These are phyloP conservation scores for Tinea trinotella DNA, from an alignment of 2,888 invertebrate species.

Conservation along the genomic window DNA sequence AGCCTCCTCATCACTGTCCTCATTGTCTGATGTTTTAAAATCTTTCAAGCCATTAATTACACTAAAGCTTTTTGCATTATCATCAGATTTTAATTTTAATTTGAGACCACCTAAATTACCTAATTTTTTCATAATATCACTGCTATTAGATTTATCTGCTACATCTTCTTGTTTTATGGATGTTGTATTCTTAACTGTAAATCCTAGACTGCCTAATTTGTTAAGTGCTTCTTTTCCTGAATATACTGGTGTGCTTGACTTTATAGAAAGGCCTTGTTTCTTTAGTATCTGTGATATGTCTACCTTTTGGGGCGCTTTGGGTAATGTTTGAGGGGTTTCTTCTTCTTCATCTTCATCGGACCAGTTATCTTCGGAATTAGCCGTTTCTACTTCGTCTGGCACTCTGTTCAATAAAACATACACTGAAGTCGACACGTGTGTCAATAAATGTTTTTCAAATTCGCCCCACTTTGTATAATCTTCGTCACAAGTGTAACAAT, in stretches of 20 bases:
- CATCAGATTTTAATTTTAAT: constrained; percentile 60
- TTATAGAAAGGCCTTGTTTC: constrained; percentile 50
- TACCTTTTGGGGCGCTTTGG: constrained; percentile 52
- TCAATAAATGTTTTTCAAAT: constrained; percentile 65
- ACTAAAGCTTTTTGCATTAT: constrained; percentile 51
- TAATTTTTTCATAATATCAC: constrained; percentile 52
- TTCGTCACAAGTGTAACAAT: constrained; percentile 67
- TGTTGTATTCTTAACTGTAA: constrained; percentile 53
- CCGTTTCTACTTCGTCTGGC: constrained; percentile 60
- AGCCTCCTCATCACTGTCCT: constrained; percentile 45
- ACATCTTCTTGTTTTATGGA: constrained; percentile 49
- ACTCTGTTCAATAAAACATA: constrained; percentile 59
- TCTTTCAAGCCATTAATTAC: constrained; percentile 60
- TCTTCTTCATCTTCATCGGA: constrained; percentile 51
- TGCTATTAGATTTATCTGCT: constrained; percentile 23
- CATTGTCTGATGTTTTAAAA: constrained; percentile 58
- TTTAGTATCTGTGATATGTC: constrained; percentile 56
- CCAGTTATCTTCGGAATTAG: constrained; percentile 55
- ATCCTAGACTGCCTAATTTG: constrained; percentile 58
- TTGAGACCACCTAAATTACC: constrained; percentile 61
- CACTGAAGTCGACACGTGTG: constrained; percentile 70
- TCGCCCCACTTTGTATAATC: constrained; percentile 58
- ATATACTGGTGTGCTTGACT: constrained; percentile 40
- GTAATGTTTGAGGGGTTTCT: constrained; percentile 27
- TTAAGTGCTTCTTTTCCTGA: constrained; percentile 41